Base-by-base conservation (phyloP, 23 tunicate genomes). In the Ciona savignyi region DNA sequence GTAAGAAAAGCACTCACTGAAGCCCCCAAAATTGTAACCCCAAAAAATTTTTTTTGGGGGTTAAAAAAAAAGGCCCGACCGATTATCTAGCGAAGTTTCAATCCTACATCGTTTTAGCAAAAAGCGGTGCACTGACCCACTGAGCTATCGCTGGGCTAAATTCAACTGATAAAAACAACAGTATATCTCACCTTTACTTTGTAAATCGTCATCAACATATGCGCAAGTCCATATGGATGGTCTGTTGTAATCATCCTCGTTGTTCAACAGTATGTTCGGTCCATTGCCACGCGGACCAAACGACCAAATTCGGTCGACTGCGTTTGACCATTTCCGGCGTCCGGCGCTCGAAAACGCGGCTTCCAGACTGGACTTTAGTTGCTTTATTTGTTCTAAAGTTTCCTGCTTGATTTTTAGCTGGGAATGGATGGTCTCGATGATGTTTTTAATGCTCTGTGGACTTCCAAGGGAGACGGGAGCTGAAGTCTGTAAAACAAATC, bases 251-350 rank as follows among this genome's bases (percentile, higher is more conserved):
- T 80, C 91, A 56, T 61, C 30, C 29, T 70, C 63, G 51, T 27
- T 29, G 49, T 84, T 95, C 1, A 95, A 25, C 25, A 95, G 78
- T 0, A 95, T 25, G 68, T 95, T 95, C 56, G 95, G 87, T 23
- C 99, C 99, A 72, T 79, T 76, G 28, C 92, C 90, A 9, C 90
- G 87, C 0, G 99, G 99, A 11, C 99, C 99, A 63, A 95, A 88
- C 23, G 92, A 67, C 88, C 95, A 88, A 30, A 95, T 95, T 23
- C 73, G 89, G 66, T 95, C 85, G 25, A 72, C 73, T 0, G 81
- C 86, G 20, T 42, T 67, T 34, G 82, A 61, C 89, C 95, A 94
- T 62, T 73, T 87, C 30, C 88, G 62, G 24, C 65, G 63, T 23
- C 85, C 93, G 4, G 88, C 80, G 25, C 60, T 51, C 0, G 29